Base-by-base conservation (phyloP, 2,797 vertebrate genomes). In the Xiphophorus birchmanni region DNA sequence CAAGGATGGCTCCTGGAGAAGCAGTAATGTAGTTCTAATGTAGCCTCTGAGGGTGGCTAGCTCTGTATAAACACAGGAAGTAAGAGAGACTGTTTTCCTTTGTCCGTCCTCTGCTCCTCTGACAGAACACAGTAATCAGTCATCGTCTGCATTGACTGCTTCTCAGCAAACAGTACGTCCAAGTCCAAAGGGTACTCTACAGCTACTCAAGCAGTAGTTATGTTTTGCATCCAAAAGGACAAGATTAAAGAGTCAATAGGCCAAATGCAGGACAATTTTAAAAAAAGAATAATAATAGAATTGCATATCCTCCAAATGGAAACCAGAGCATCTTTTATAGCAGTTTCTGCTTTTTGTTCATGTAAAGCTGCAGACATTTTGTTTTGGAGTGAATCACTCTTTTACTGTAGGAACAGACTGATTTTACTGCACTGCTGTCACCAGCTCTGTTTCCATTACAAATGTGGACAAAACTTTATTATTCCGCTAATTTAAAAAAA, bases 1-100 rank as follows among this genome's bases (percentile, higher is more conserved):
- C 12, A n/a, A 71, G 67, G 44, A 71, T 69, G 18, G 65, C 65
- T 69, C 40, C 65, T 69, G 65, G 65, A 42, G 65, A 69, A 69
- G 21, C 37, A 13, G 26, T 71, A 71, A 71, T 71, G 40, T 44
- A 44, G 21, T n/a, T 44, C 26, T 50, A 54, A 54, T 54, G 47
- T 32, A 35, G 73, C 47, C 45, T 32, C 72, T 48, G 72, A 47
- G 44, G 44, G 72, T 26, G 47, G 45, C 23, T 23, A 37, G 47
- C 32, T 5, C 17, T 32, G 17, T 10, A 50, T 73, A 29, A 23
- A 52, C 47, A 74, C 29, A 74, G 32, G 73, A 50, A 74, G 48
- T 52, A 37, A 35, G 65, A 11, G 37, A 69, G 65, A 54, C 32
- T 26, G 48, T 52, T 74, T 54, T 54, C 11, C 21, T 74, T 74